phyloP scores from a whole-genome alignment of 2,113 vertebrate genomes.

The Poicephalus gulielmi region DNA sequence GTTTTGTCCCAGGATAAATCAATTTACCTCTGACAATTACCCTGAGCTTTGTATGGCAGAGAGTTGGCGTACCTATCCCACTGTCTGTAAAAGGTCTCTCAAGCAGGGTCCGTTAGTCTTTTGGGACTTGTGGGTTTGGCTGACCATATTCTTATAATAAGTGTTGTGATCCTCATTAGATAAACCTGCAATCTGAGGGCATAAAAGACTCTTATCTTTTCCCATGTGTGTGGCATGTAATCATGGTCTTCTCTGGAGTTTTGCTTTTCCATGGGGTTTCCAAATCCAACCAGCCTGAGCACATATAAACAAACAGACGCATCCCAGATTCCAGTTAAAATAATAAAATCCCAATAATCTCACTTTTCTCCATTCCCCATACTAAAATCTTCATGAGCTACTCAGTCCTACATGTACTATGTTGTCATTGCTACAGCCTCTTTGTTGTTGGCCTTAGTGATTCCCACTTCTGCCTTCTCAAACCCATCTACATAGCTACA shows the following conservation, averaged over 20 bases:
- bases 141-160: neutral
- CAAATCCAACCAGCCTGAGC: neutral
- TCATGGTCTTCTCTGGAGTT: neutral
- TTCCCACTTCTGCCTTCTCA: neutral
- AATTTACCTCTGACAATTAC: neutral
- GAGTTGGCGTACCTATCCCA: neutral
- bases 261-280: neutral
- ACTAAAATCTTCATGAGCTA: neutral
- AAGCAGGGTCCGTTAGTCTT: neutral
- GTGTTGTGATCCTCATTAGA: neutral
- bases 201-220: neutral
- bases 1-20: neutral
- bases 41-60: neutral
- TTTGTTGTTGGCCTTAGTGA: neutral
- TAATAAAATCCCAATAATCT: neutral
- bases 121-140: neutral
- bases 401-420: neutral
- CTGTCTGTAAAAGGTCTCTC: neutral
- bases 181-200: neutral
- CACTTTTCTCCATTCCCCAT: neutral
- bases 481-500: neutral
- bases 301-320: neutral
- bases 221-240: neutral
- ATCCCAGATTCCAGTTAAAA: neutral
- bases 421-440: neutral